A percentile compares a stretch with the other conserved stretches of the same genome.
phyloP scores from a whole-genome alignment of 2,797 vertebrate genomes.

The Ataeniobius toweri region DNA sequence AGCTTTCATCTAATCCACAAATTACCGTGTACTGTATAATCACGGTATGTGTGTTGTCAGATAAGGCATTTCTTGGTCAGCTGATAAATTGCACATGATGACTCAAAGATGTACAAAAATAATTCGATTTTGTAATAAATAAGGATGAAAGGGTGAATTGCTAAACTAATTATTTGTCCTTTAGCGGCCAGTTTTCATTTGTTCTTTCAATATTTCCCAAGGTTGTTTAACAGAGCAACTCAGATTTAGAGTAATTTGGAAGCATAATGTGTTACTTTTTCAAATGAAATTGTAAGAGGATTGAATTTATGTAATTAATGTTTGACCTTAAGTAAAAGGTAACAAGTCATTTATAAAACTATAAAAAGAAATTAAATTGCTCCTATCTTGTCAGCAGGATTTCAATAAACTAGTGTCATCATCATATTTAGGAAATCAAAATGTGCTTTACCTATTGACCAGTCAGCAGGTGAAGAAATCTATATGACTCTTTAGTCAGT shows the following conservation, averaged over 20 bases:
- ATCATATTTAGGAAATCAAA: neutral
- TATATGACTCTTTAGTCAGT: too few relatives aligned
- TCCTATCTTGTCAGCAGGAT: neutral
- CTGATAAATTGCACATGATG: conserved; percentile 10
- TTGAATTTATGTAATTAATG: neutral
- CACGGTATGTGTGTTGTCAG: conserved; percentile 13
- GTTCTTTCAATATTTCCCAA: neutral
- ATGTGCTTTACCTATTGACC: neutral
- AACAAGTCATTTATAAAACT: neutral
- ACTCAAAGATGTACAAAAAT: neutral
- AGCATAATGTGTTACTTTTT: neutral
- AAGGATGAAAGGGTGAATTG: neutral
- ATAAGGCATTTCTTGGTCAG: conserved; percentile 24
- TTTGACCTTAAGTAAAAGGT: neutral
- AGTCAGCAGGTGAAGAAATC: neutral
- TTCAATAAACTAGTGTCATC: neutral
- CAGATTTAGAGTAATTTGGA: neutral
- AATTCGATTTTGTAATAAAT: neutral
- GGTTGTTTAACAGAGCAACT: neutral
- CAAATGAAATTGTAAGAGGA: neutral
- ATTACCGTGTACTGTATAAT: conserved; percentile 34
- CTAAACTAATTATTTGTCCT: neutral
- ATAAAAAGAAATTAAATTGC: neutral
- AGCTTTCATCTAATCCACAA: conserved; percentile 47
- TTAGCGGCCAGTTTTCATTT: neutral